Percentiles rank a stretch among this genome's conserved stretches.
These are phyloP conservation scores for Tinamus major DNA, from an alignment of 2,797 vertebrate species.

Conservation along the genomic window DNA sequence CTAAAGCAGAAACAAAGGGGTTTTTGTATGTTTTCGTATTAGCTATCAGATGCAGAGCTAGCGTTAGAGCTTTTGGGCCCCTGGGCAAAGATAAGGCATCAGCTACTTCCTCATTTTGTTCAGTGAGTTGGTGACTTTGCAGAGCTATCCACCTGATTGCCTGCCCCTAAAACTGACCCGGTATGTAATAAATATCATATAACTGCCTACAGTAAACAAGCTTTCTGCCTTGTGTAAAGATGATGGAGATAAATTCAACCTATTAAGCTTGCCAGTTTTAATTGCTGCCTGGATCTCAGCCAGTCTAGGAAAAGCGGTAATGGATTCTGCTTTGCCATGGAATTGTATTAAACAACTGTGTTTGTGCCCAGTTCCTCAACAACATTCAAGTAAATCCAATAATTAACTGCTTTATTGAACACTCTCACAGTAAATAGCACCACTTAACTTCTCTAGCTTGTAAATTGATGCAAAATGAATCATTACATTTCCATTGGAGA, in stretches of 20 bases:
- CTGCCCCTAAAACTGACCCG: background rate
- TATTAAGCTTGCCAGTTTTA: background rate
- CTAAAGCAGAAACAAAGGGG: background rate
- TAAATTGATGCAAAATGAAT: background rate
- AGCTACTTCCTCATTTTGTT: background rate
- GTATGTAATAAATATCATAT: background rate
- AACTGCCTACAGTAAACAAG: background rate
- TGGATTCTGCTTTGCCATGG: background rate
- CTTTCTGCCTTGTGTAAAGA: background rate
- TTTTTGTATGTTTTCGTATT: background rate
- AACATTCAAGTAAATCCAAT: background rate
- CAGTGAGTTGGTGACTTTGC: background rate
- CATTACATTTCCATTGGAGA: background rate
- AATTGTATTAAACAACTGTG: background rate
- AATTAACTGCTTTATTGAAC: slow-evolving; percentile 17
- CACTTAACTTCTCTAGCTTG: background rate
- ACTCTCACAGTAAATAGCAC: background rate
- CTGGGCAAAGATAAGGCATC: background rate
- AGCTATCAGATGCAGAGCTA: background rate
- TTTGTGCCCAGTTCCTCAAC: background rate
- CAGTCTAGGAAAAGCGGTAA: background rate
- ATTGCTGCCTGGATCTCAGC: slow-evolving; percentile 12
- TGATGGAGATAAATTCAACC: background rate
- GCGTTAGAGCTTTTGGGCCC: background rate
- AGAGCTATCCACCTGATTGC: background rate